Percentiles rank a stretch among this genome's conserved stretches.
These are phyloP conservation scores for Catharus bicknelli DNA, from an alignment of 2,113 vertebrate species.

Conservation along the genomic window DNA sequence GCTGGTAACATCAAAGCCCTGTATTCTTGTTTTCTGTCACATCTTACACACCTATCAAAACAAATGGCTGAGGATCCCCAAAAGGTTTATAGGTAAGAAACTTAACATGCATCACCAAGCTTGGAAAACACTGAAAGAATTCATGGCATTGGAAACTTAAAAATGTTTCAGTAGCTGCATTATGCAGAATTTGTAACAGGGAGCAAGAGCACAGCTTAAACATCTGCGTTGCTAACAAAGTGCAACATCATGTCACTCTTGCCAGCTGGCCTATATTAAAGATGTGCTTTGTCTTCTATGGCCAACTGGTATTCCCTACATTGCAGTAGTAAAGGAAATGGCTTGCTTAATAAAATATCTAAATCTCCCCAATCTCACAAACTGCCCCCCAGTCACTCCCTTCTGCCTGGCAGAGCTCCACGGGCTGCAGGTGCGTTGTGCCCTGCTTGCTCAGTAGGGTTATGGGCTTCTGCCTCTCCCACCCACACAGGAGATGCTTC, in stretches of 20 bases:
- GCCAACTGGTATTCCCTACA: not conserved
- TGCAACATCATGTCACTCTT: not conserved
- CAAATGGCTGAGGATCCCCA: rapidly evolving
- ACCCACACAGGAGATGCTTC: not conserved
- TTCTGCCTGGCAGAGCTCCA: not conserved
- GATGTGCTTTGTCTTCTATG: not conserved
- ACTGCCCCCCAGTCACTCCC: rapidly evolving
- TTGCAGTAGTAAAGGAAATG: not conserved
- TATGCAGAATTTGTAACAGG: not conserved
- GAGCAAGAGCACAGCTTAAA: not conserved
- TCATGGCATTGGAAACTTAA: not conserved
- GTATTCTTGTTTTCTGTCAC: not conserved
- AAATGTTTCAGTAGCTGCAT: not conserved
- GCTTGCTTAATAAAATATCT: not conserved
- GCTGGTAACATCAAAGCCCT: not conserved
- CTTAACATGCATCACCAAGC: not conserved
- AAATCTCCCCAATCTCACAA: not conserved
- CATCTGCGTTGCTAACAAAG: not conserved
- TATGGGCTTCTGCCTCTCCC: not conserved
- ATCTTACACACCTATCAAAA: not conserved
- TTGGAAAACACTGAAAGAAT: not conserved
- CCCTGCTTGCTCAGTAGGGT: no score
- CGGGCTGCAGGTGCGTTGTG: not conserved
- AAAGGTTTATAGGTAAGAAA: not conserved
- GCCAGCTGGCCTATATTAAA: not conserved